phyloP scores from a whole-genome alignment of 2,797 vertebrate genomes.

The Psittacula echo region DNA sequence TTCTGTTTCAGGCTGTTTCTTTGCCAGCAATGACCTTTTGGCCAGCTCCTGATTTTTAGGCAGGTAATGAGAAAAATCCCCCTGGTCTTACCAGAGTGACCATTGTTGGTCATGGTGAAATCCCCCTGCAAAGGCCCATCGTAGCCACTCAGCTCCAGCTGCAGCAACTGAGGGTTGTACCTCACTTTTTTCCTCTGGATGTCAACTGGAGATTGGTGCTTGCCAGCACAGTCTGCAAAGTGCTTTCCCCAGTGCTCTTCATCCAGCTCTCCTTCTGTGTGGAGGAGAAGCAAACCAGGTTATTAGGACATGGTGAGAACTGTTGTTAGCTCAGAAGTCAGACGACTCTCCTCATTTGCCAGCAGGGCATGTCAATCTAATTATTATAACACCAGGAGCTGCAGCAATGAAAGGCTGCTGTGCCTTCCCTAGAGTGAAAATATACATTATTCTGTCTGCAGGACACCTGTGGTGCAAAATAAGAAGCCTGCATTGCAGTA shows the following conservation, averaged over 20 bases:
- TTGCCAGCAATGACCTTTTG: not conserved
- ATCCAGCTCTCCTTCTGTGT: slow-evolving; percentile 82
- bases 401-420: not conserved
- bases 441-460: not conserved
- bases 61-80: not conserved
- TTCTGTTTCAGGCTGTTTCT: not conserved
- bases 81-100: slow-evolving; percentile 85
- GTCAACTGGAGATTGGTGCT: slow-evolving; percentile 89
- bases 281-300: not conserved
- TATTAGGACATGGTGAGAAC: not conserved
- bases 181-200: slow-evolving; percentile 82
- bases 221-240: slow-evolving; percentile 82
- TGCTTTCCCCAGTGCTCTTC: slow-evolving; percentile 84
- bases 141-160: slow-evolving; percentile 83
- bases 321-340: not conserved
- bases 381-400: not conserved
- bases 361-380: not conserved
- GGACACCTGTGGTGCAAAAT: not conserved
- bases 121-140: slow-evolving; percentile 60
- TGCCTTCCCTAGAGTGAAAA: slow-evolving; percentile 34
- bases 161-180: slow-evolving; percentile 76
- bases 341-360: not conserved
- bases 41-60: not conserved
- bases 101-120: slow-evolving; percentile 88
- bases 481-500: slow-evolving; percentile 1